These are phyloP conservation scores for Gryllus longicercus DNA, from an alignment of 2,888 invertebrate species.

Conservation along the genomic window DNA sequence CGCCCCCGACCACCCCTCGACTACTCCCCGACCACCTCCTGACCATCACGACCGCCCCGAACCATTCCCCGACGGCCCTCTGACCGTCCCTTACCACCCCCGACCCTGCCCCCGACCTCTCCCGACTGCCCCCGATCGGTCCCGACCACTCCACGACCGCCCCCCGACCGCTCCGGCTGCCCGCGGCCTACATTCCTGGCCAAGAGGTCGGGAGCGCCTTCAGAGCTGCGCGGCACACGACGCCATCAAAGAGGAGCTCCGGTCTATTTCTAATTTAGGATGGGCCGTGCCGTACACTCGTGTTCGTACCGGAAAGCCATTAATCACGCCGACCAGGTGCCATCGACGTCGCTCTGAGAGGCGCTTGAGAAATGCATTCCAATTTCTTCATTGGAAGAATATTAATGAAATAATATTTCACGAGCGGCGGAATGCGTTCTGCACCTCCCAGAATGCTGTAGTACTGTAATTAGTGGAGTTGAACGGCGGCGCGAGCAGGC, in stretches of 20 bases:
- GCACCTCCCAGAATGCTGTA: background rate
- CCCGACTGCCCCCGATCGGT: too few species aligned
- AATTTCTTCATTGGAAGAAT: conserved; percentile 10
- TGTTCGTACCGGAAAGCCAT: conserved; percentile 1
- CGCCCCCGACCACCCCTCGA: too few species aligned
- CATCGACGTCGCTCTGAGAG: background rate
- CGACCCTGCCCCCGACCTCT: too few species aligned
- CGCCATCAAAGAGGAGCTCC: background rate
- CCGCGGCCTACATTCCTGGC: too few species aligned
- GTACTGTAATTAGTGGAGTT: background rate
- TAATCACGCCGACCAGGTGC: background rate
- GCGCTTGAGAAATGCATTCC: background rate
- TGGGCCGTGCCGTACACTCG: conserved; percentile 17
- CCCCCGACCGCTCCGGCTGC: too few species aligned
- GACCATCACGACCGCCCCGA: too few species aligned
- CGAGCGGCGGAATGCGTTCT: background rate
- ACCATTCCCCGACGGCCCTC: too few species aligned
- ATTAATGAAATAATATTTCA: conserved; percentile 17
- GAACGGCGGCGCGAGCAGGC: background rate
- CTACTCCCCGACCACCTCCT: too few species aligned
- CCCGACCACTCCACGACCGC: too few species aligned
- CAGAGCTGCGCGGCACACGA: too few species aligned
- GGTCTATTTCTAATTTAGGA: background rate
- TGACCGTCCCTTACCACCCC: too few species aligned
- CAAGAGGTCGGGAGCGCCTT: too few species aligned